phyloP scores from a whole-genome alignment of 2,888 invertebrate species.

The Balanococcus diminutus region DNA sequence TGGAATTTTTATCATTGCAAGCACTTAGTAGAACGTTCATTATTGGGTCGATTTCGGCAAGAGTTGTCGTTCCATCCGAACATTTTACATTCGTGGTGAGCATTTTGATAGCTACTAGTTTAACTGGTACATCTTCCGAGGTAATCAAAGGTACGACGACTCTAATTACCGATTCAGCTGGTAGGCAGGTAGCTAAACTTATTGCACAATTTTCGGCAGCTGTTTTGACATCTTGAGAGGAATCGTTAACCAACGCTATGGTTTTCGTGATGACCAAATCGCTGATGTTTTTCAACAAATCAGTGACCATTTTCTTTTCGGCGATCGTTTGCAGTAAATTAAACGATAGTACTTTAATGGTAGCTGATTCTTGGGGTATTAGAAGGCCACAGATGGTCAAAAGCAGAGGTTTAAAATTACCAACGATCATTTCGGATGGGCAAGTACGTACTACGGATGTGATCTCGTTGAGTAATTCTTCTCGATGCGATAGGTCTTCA shows the following conservation, averaged over 20 bases:
- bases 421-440: slow-evolving; percentile 45
- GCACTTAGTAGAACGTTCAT: slow-evolving; percentile 91
- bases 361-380: slow-evolving; percentile 64
- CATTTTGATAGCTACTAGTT: slow-evolving; percentile 92
- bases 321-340: slow-evolving; percentile 81
- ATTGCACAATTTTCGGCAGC: slow-evolving; percentile 85
- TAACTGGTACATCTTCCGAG: slow-evolving; percentile 84
- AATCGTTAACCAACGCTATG: slow-evolving; percentile 80
- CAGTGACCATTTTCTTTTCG: slow-evolving; percentile 74
- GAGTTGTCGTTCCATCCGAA: slow-evolving; percentile 70
- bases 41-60: slow-evolving; percentile 76
- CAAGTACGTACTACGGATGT: slow-evolving; percentile 33
- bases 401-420: slow-evolving; percentile 42
- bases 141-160: slow-evolving; percentile 80
- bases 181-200: slow-evolving; percentile 61
- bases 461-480: slow-evolving; percentile 31
- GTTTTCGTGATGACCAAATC: slow-evolving; percentile 90
- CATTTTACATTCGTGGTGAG: slow-evolving; percentile 83
- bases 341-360: slow-evolving; percentile 63
- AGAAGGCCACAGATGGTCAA: slow-evolving; percentile 24
- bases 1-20: slow-evolving; percentile 89
- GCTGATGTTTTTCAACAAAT: slow-evolving; percentile 84
- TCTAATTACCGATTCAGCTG: slow-evolving; percentile 63
- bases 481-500: neutral
- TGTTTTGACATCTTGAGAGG: slow-evolving; percentile 71